Base-by-base conservation (phyloP, 2,113 vertebrate species). In the Delphinapterus leucas region DNA sequence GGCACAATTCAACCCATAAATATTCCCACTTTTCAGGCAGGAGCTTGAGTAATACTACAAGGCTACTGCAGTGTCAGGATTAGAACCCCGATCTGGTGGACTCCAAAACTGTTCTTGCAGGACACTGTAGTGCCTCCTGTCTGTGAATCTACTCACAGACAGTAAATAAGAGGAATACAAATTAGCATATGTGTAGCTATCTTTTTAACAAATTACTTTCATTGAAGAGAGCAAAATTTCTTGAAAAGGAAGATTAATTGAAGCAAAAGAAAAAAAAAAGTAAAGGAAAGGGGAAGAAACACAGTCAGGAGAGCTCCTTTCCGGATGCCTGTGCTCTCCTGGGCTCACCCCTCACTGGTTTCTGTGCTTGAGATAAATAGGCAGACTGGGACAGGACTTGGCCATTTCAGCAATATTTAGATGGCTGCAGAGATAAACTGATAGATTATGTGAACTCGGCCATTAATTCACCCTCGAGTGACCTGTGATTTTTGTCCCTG, bases 131-230 rank as follows among this genome's bases (percentile, higher is more conserved):
- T 11, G 25, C 76, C n/a, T 58, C 44, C 55, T 13, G 21, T 36
- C 80, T 11, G 9, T 26, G 36, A 18, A 31, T 23, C 44, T 25
- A 1, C n/a, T 61, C 76, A 68, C 8, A 55, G 44, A 67, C 65
- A 44, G 31, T 25, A 31, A 33, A 33, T 41, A 67, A 31, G 41
- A 61, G 63, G 17, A 8, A 21, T 71, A 36, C 63, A 65, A 28
- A 44, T 26, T 8, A 33, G n/a, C 13, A 31, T 6, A 1, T 1
- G 38, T 23, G 47, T 23, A 47, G 71, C 63, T 55, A 23, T 20
- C 5, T 55, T 65, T 38, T 58, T 38, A 96, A 70, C 85, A 94
- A 92, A 91, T 63, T 28, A 86, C 60, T 65, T 88, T 61, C 41
- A 25, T 61, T 5, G 8, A 58, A 88, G 84, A 96, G 13, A 49